Conservation (phyloP, 2,797 vertebrate genomes). For the Myotis pilosus region DNA sequence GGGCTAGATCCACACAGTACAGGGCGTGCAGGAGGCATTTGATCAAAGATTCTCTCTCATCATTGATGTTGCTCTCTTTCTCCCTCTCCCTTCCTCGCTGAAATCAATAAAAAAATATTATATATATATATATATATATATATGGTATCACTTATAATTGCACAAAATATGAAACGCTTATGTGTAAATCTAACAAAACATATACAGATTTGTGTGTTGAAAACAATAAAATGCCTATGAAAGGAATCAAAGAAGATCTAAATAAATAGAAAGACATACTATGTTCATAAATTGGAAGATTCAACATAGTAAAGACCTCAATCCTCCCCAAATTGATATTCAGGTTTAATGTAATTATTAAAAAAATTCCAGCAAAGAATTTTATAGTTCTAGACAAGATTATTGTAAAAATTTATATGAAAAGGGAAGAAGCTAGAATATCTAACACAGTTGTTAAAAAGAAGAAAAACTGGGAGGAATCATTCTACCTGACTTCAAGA, state of each 20-base stretch:
- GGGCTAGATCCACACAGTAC: no score
- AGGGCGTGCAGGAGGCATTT: no score
- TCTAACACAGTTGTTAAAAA: neutral
- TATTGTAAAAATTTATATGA: neutral
- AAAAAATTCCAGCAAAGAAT: neutral
- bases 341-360: slow-evolving; percentile 5
- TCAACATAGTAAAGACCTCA: neutral
- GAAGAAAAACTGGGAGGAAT: neutral
- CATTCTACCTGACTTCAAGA: neutral
- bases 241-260: neutral
- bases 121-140: no score
- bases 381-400: neutral
- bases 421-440: neutral
- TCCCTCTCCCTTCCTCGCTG: no score
- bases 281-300: neutral
- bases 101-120: no score
- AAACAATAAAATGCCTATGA: neutral
- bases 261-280: neutral
- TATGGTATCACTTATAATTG: neutral
- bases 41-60: no score
- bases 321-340: neutral
- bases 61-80: no score
- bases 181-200: neutral
- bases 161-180: neutral
- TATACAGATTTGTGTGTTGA: neutral